A percentile compares a stretch with the other conserved stretches of the same genome.
phyloP scores from a whole-genome alignment of 2,888 invertebrate species.

The Rhagophthalmus giganteus region DNA sequence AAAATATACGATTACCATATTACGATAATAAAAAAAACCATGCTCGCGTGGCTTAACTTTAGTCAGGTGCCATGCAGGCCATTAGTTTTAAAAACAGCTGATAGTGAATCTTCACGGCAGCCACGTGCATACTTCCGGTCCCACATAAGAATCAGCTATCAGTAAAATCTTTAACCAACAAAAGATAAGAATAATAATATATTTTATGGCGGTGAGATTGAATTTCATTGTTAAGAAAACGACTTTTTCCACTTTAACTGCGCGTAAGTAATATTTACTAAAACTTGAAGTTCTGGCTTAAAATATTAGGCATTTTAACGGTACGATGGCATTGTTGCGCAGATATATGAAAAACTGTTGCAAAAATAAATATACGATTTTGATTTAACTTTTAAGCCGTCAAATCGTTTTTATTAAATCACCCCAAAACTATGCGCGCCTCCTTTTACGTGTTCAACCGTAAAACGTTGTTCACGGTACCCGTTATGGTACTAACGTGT shows the following conservation, averaged over 20 bases:
- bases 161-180: conserved; percentile 12
- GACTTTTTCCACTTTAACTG: too few relatives aligned
- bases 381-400: too few relatives aligned
- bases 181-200: conserved; percentile 16
- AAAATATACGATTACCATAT: conserved; percentile 11
- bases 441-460: conserved; percentile 30
- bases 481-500: conserved; percentile 32
- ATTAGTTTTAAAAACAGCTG: conserved; percentile 35
- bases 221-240: conserved; percentile 3
- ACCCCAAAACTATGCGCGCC: background rate
- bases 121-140: conserved; percentile 35
- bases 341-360: too few relatives aligned
- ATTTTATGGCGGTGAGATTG: conserved; percentile 6
- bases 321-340: too few relatives aligned
- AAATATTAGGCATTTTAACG: background rate
- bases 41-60: conserved; percentile 22
- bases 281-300: too few relatives aligned
- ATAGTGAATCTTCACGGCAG: conserved; percentile 38
- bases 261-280: too few relatives aligned
- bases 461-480: conserved; percentile 34
- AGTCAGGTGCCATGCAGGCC: conserved; percentile 34
- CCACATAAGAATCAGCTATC: conserved; percentile 22
- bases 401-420: background rate
- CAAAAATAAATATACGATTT: too few relatives aligned
- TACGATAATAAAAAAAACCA: conserved; percentile 19